Conservation (phyloP, 2,888 invertebrate genomes). For the Pocota personata region DNA sequence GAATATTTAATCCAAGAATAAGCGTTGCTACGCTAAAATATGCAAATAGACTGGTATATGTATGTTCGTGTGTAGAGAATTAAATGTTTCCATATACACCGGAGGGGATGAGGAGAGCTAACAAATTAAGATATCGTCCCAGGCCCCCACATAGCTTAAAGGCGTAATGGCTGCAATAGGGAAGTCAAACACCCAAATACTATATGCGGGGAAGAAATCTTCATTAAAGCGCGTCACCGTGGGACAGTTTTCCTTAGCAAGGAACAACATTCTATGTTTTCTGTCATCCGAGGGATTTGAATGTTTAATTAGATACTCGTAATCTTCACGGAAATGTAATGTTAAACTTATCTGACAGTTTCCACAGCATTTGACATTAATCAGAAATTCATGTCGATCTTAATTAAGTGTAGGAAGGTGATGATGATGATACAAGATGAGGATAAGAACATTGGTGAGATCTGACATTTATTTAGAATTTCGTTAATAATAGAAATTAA, state of each 20-base stretch:
- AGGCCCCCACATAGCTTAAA: neutral
- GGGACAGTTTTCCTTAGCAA: neutral
- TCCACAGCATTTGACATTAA: slow-evolving; percentile 13
- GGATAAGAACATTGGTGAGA: neutral
- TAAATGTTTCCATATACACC: neutral
- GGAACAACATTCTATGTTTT: neutral
- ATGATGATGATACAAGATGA: too few relatives aligned
- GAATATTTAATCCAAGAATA: slow-evolving; percentile 16
- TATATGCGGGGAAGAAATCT: neutral
- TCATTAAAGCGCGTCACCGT: neutral
- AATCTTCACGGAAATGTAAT: slow-evolving; percentile 29
- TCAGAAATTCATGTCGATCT: slow-evolving; percentile 40
- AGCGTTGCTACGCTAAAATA: slow-evolving; percentile 8
- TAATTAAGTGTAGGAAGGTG: slow-evolving; percentile 13
- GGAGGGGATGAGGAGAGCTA: neutral
- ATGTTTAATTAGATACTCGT: slow-evolving; percentile 48
- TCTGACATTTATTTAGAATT: neutral
- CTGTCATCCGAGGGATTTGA: slow-evolving; percentile 31
- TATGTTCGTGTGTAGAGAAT: neutral
- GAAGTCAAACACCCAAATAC: neutral
- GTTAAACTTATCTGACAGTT: slow-evolving; percentile 27
- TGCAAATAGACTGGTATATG: slow-evolving; percentile 22
- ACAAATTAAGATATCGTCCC: slow-evolving; percentile 23
- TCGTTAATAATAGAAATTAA: slow-evolving; percentile 45
- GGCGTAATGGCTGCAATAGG: slow-evolving; percentile 4